These are phyloP conservation scores for Gallinago solitaria DNA, from an alignment of 2,797 vertebrate species.

Conservation along the genomic window DNA sequence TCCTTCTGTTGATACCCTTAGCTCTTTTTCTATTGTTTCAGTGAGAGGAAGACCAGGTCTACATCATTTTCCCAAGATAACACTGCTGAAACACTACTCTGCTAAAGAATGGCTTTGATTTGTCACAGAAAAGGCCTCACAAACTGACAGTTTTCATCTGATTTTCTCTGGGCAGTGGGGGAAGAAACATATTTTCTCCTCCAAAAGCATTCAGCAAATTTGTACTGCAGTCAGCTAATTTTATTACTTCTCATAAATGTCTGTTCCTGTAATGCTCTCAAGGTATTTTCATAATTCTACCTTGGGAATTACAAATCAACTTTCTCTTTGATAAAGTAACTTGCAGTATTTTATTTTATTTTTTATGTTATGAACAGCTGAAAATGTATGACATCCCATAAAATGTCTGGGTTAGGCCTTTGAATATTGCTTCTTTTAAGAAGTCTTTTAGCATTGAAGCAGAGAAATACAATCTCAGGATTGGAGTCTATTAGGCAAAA, in stretches of 20 bases:
- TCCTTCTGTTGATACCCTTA: neutral
- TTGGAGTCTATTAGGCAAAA: slow-evolving; percentile 64
- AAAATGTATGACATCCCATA: slow-evolving; percentile 70
- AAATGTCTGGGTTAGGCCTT: slow-evolving; percentile 68
- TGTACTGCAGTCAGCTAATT: slow-evolving; percentile 72
- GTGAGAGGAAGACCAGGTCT: neutral
- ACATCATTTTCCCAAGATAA: neutral
- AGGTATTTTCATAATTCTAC: slow-evolving; percentile 70
- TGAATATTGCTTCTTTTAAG: slow-evolving; percentile 62
- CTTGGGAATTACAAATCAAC: slow-evolving; percentile 70
- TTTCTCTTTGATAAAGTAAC: slow-evolving; percentile 71
- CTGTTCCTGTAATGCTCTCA: slow-evolving; percentile 68
- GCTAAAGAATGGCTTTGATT: slow-evolving; percentile 6
- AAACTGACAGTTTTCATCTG: slow-evolving; percentile 22
- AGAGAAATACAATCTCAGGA: slow-evolving; percentile 56
- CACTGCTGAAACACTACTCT: neutral
- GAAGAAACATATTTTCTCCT: slow-evolving; percentile 59
- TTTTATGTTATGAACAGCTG: slow-evolving; percentile 70
- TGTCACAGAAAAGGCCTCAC: neutral
- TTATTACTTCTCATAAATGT: slow-evolving; percentile 74
- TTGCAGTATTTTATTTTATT: slow-evolving; percentile 71
- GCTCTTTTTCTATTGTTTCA: neutral
- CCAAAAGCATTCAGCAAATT: slow-evolving; percentile 68
- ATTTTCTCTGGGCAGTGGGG: slow-evolving; percentile 34
- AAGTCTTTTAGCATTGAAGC: slow-evolving; percentile 49